Evolutionary conservation across 2,888 invertebrate species (phyloP).

Genomic region (Dolichomitus sp.): DNA sequence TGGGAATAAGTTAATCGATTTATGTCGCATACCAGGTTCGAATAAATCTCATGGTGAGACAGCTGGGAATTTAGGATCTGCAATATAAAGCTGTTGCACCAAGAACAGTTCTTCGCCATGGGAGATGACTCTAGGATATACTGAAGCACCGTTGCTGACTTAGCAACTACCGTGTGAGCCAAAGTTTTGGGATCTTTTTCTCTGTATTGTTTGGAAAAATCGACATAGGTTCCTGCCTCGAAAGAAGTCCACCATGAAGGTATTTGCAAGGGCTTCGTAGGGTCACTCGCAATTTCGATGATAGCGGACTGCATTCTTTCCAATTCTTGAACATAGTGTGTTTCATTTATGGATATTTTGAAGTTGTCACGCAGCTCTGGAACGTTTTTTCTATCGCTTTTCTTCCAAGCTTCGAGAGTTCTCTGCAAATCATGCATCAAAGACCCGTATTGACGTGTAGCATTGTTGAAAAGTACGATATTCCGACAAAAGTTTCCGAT

Average conservation of each 20-base stretch:
- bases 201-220: slow-evolving; percentile 75
- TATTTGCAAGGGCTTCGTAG: slow-evolving; percentile 71
- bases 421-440: slow-evolving; percentile 59
- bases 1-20: slow-evolving; percentile 85
- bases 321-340: slow-evolving; percentile 72
- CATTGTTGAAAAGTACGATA: slow-evolving; percentile 67
- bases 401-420: slow-evolving; percentile 40
- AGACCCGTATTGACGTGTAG: slow-evolving; percentile 64
- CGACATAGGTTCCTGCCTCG: slow-evolving; percentile 76
- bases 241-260: slow-evolving; percentile 82
- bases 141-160: slow-evolving; percentile 67
- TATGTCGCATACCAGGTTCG: slow-evolving; percentile 87
- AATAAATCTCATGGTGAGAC: slow-evolving; percentile 87
- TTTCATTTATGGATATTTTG: slow-evolving; percentile 67
- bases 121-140: slow-evolving; percentile 66
- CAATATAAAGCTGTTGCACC: slow-evolving; percentile 87
- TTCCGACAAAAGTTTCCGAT: slow-evolving; percentile 79
- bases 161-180: slow-evolving; percentile 74
- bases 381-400: slow-evolving; percentile 41
- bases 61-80: slow-evolving; percentile 88
- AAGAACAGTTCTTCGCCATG: slow-evolving; percentile 85
- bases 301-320: slow-evolving; percentile 71
- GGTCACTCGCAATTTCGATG: slow-evolving; percentile 71
- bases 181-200: slow-evolving; percentile 74
- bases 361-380: slow-evolving; percentile 19